Evolutionary conservation across 2,888 invertebrate genomes (phyloP), one percentile per base, ranked within the genome.

Genomic region (Bombyx huttoni): DNA sequence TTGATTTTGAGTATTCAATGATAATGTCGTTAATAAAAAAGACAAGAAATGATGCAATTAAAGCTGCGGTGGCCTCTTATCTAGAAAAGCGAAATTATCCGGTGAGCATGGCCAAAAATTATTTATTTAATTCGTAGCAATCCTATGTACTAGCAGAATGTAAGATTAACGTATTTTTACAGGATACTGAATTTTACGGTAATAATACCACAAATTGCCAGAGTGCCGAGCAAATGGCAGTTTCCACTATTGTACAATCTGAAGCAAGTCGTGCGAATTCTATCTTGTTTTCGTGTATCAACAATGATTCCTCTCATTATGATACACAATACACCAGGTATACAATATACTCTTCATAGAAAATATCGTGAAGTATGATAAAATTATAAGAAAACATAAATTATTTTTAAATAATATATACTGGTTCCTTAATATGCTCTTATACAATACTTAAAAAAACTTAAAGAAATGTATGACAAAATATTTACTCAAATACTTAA

Each of bases 231-330:
- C 92, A 92, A 74, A 92, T 94, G 89, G 91, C 92, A 33, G 88
- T 94, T 7, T 89, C 91, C 52, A 91, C 92, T 59, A 91, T 92
- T 68, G 89, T 94, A 34, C 93, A 94, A 62, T 92, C 91, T 64
- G 94, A 94, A 74, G 86, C 93, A 12, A 92, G 94, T 65, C 89
- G 92, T 50, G 90, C 92, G 10, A 95, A 95, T 78, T 94, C 94
- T 10, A 93, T 95, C 62, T 88, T 93, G 48, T 94, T 92, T 73
- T 94, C 94, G 58, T 93, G 93, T 64, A 92, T 94, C 59, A 93
- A 92, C 61, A 93, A 92, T 68, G 94, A 95, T 71, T 91, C 92
- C 47, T 86, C 89, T 33, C 91, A 92, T 59, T 93, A 94, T 53
- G 94, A 95, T 69, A 90, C 92, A 57, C 94, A 94, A 62, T 95